A percentile compares a stretch with the other conserved stretches of the same genome.
Conservation (phyloP, 2,797 vertebrate genomes). For the Helicolenus hilgendorfi region DNA sequence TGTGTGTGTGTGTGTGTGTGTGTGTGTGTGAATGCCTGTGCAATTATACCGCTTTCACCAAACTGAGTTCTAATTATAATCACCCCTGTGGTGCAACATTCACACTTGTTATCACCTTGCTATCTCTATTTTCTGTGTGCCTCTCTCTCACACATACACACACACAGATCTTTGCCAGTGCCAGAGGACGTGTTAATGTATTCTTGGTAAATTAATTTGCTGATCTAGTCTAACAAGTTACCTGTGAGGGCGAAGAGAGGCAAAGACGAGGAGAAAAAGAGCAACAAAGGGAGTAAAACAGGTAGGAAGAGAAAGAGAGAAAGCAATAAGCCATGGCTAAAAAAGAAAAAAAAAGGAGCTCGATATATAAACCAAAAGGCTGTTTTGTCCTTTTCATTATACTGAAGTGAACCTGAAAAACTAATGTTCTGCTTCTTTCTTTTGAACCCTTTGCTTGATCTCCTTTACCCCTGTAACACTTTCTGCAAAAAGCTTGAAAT, state of each 20-base stretch:
- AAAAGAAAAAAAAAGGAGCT: not conserved
- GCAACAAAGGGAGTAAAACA: not conserved
- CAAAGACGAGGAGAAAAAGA: not conserved
- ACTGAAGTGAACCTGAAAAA: slow-evolving; percentile 20
- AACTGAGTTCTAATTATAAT: slow-evolving; percentile 58
- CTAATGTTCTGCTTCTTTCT: slow-evolving; percentile 8
- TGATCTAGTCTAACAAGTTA: slow-evolving; percentile 34
- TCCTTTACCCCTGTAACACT: not conserved
- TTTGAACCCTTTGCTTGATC: slow-evolving; percentile 8
- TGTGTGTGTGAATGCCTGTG: not conserved
- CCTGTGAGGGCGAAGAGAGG: not conserved
- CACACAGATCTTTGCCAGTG: not conserved
- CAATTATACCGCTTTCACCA: slow-evolving; percentile 30
- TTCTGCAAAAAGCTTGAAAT: slow-evolving; percentile 5
- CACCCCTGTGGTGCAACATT: slow-evolving; percentile 54
- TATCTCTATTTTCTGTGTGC: slow-evolving; percentile 5
- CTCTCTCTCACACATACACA: not conserved
- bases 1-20: too few relatives aligned
- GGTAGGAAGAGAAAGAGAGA: not conserved
- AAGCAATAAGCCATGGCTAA: not conserved
- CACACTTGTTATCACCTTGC: slow-evolving; percentile 62
- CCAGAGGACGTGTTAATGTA: slow-evolving; percentile 50
- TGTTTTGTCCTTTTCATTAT: slow-evolving; percentile 8
- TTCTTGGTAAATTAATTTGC: slow-evolving; percentile 62
- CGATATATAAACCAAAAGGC: not conserved